Evolutionary conservation across 2,797 vertebrate genomes (phyloP), one percentile per base, ranked within the genome.

Genomic region (Tympanoctomys barrerae): DNA sequence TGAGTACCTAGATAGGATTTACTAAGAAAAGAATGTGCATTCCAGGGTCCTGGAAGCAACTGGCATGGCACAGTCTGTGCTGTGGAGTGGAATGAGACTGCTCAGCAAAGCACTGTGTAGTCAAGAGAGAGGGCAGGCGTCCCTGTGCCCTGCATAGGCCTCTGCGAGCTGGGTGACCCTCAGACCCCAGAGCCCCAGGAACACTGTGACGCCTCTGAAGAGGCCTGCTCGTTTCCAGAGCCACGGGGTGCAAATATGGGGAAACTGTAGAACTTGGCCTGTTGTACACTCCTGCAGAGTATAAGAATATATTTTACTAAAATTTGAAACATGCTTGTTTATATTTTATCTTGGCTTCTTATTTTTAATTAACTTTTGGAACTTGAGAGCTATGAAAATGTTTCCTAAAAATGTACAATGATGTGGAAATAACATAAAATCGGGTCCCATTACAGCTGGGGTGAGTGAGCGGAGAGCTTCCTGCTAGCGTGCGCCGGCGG

Each of bases 101-200:
- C 22, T 73, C 36, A 39, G 70, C 24, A 39, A 70, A 70, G 33
- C 8, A 7, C 66, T 70, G 33, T 18, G 19, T 14, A 19, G 33
- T 3, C 16, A 70, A 36, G 66, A 70, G 66, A 9, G 3, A 39
- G 46, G 26, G 9, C 0, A 3, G 2, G 0, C 5, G 6, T 19
- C 2, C 28, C 36, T 61, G 54, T 2, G 6, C 0, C 0, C 7
- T 79, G 22, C 3, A 0, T 42, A 2, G 26, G 33, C 49, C n/a
- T 61, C 13, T 39, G 19, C 4, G 8, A 18, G 31, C 61, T 52
- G 31, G 33, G 68, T 39, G 10, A 80, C 6, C 49, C 1, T 1
- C 62, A 71, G 24, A 19, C 12, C 39, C 21, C 7, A 36, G 73
- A 78, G 49, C 19, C 33, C 33, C 0, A 42, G 68, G 12, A 9